Conservation (phyloP, 2,113 vertebrate species). For the Podarcis muralis region DNA sequence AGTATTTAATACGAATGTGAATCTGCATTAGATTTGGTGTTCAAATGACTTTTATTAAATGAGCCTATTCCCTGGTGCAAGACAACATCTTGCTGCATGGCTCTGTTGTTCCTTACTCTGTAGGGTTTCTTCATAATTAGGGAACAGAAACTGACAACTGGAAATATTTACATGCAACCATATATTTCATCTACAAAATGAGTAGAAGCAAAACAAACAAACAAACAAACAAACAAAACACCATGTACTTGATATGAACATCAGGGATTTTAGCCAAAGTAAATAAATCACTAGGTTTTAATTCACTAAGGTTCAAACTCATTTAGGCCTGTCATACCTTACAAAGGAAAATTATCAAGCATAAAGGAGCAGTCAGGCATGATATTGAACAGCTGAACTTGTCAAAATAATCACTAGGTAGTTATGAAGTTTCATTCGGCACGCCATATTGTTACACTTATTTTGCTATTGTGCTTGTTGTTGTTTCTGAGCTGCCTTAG, state of each 20-base stretch:
- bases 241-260: slow-evolving; percentile 36
- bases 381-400: slow-evolving; percentile 78
- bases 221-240: background rate
- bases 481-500: slow-evolving; percentile 52
- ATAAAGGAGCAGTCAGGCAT: slow-evolving; percentile 73
- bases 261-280: slow-evolving; percentile 57
- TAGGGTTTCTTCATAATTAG: slow-evolving; percentile 6
- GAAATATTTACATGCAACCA: slow-evolving; percentile 18
- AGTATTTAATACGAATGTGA: background rate
- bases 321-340: slow-evolving; percentile 69
- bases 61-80: background rate
- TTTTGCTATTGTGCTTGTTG: slow-evolving; percentile 44
- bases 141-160: slow-evolving; percentile 15
- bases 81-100: background rate
- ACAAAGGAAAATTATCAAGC: slow-evolving; percentile 70
- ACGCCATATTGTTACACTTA: slow-evolving; percentile 39
- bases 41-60: background rate
- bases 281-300: slow-evolving; percentile 68
- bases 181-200: slow-evolving; percentile 39
- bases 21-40: background rate
- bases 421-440: slow-evolving; percentile 49
- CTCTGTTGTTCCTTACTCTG: background rate
- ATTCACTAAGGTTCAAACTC: slow-evolving; percentile 71
- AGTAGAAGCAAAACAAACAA: slow-evolving; percentile 26
- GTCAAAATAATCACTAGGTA: slow-evolving; percentile 72